A percentile compares a stretch with the other conserved stretches of the same genome.
Evolutionary conservation across 1,140 invertebrate genomes (phyloP).

Genomic region (Coenobita brevimanus): DNA sequence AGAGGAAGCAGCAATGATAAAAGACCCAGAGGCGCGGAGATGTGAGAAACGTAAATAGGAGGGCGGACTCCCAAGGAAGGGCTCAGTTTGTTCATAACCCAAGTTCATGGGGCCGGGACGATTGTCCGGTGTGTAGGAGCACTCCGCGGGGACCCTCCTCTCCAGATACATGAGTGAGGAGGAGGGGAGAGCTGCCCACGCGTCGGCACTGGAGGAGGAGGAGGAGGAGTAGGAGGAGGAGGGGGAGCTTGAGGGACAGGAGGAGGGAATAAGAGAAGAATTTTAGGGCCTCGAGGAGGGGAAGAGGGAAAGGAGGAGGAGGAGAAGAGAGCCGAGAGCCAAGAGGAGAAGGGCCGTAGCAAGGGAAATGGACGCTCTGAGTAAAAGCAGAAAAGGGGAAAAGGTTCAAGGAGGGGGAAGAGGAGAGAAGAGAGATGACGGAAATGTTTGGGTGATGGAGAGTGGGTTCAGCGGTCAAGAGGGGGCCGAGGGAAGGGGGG

Average conservation of each 20-base stretch:
- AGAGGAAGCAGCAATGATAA: not conserved
- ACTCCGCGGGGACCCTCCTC: slow-evolving; percentile 44
- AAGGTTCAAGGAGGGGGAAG: not conserved
- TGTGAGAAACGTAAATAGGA: slow-evolving; percentile 12
- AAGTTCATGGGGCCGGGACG: slow-evolving; percentile 44
- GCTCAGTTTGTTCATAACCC: slow-evolving; percentile 51
- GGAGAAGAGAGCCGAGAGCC: not conserved
- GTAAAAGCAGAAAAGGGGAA: too few relatives aligned
- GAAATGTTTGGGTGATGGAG: too few relatives aligned
- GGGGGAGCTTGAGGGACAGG: not conserved
- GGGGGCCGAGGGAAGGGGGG: too few relatives aligned
- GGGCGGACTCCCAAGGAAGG: slow-evolving; percentile 38
- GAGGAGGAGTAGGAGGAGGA: not conserved
- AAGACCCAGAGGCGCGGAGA: not conserved
- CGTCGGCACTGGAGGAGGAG: not conserved
- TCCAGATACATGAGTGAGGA: slow-evolving; percentile 51
- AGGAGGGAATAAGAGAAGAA: not conserved
- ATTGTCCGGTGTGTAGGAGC: slow-evolving; percentile 58
- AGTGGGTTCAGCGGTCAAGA: too few relatives aligned
- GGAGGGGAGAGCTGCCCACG: slow-evolving; percentile 9
- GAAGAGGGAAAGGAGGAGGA: not conserved
- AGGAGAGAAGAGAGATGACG: not conserved
- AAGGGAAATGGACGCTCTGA: not conserved
- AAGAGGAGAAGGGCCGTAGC: not conserved
- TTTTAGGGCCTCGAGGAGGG: not conserved